These are phyloP conservation scores for Cyprinodon brontotheroides DNA, from an alignment of 2,113 vertebrate species.

Conservation along the genomic window DNA sequence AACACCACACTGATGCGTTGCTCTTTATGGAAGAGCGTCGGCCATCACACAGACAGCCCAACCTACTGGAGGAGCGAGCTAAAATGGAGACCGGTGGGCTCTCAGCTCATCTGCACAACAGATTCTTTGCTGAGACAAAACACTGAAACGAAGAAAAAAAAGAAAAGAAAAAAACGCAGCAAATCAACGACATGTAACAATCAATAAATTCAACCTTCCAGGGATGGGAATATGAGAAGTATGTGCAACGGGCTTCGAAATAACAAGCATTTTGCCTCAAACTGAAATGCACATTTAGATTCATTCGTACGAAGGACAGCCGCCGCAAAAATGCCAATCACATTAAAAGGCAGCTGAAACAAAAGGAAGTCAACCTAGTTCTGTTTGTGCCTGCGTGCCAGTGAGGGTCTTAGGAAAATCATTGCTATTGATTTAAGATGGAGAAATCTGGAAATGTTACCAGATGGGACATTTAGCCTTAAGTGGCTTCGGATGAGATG, in stretches of 20 bases:
- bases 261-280: conserved; percentile 33
- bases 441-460: conserved; percentile 95
- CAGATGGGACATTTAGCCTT: conserved; percentile 95
- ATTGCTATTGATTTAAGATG: conserved; percentile 99
- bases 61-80: conserved; percentile 53
- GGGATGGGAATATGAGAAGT: conserved; percentile 52
- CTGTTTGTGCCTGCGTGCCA: conserved; percentile 36
- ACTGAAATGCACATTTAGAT: conserved; percentile 56
- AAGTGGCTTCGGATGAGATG: conserved; percentile 86
- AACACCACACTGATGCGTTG: conserved; percentile 11
- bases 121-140: conserved; percentile 19
- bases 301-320: conserved; percentile 53
- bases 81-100: conserved; percentile 66
- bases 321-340: conserved; percentile 65
- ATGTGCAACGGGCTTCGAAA: conserved; percentile 21
- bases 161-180: conserved; percentile 31
- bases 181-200: conserved; percentile 58
- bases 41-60: conserved; percentile 60
- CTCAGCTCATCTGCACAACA: conserved; percentile 21
- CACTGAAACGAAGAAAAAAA: neutral
- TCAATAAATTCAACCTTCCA: conserved; percentile 48
- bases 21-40: conserved; percentile 52
- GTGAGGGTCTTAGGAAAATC: conserved; percentile 86
- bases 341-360: conserved; percentile 72
- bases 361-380: conserved; percentile 53